Percentiles rank a stretch among this genome's conserved stretches.
These are phyloP conservation scores for Plusia festucae DNA, from an alignment of 2,888 invertebrate species.

Conservation along the genomic window DNA sequence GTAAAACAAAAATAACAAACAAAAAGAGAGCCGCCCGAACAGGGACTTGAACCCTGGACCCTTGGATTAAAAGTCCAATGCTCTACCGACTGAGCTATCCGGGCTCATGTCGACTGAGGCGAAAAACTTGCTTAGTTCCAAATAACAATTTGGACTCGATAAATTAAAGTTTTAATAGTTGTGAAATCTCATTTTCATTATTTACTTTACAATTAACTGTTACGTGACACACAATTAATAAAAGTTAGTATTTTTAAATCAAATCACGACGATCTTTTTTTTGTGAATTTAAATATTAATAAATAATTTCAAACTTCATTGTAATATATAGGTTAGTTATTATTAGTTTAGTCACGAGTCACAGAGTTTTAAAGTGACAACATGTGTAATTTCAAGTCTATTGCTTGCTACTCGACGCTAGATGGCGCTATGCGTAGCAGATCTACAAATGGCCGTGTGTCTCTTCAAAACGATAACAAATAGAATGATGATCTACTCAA, in stretches of 20 bases:
- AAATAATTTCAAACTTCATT: too few relatives aligned
- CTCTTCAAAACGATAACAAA: conserved; percentile 21
- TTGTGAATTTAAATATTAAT: too few relatives aligned
- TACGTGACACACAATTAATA: too few relatives aligned
- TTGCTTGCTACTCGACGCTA: conserved; percentile 74
- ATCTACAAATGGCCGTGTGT: conserved; percentile 3
- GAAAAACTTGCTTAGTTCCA: conserved; percentile 39
- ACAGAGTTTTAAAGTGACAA: neutral
- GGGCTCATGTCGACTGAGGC: conserved; percentile 65
- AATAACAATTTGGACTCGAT: neutral
- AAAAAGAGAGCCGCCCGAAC: conserved; percentile 83
- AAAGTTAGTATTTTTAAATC: too few relatives aligned
- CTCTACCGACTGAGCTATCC: conserved; percentile 90
- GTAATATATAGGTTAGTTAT: too few relatives aligned
- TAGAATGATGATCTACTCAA: conserved; percentile 32
- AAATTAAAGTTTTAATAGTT: neutral
- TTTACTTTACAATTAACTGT: too few relatives aligned
- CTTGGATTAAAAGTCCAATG: conserved; percentile 90
- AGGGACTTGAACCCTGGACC: conserved; percentile 90
- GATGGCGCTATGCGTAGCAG: conserved; percentile 71
- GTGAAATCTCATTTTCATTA: too few relatives aligned
- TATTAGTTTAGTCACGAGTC: neutral
- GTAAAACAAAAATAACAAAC: conserved; percentile 4
- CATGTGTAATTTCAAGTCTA: conserved; percentile 1
- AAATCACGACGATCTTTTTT: too few relatives aligned